Conservation (phyloP, 1,140 invertebrate genomes). For the Sogatella furcifera region DNA sequence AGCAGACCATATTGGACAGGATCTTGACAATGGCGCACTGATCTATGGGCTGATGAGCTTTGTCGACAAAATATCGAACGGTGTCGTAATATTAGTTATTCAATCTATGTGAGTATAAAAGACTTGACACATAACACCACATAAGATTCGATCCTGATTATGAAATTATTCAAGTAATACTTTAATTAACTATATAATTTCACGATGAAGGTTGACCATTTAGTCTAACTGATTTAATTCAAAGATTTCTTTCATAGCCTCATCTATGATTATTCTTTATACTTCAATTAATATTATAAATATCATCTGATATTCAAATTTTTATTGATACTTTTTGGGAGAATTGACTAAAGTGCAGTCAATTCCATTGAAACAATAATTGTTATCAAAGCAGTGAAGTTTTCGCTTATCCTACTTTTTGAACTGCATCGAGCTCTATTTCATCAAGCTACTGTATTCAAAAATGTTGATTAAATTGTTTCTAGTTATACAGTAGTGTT, state of each 20-base stretch:
- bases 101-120: constrained; percentile 9
- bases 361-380: background rate
- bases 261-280: too few relatives aligned
- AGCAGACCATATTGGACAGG: constrained; percentile 79
- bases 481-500: background rate
- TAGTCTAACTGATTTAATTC: too few relatives aligned
- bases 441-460: background rate
- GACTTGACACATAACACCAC: too few relatives aligned
- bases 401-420: background rate
- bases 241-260: too few relatives aligned
- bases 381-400: background rate
- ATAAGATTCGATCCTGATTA: background rate
- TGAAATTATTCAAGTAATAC: too few relatives aligned
- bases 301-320: background rate
- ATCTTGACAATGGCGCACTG: constrained; percentile 80
- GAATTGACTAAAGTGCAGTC: background rate
- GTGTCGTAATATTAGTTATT: constrained; percentile 56
- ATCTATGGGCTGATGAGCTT: constrained; percentile 97
- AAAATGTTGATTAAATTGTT: background rate
- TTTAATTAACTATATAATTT: too few relatives aligned
- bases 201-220: too few relatives aligned
- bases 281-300: background rate
- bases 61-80: constrained; percentile 83
- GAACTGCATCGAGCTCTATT: too few relatives aligned
- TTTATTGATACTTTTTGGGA: background rate